Evolutionary conservation across 2,113 vertebrate species (phyloP), one percentile per base, ranked within the genome.

Genomic region (Pelecanoides urinatrix): DNA sequence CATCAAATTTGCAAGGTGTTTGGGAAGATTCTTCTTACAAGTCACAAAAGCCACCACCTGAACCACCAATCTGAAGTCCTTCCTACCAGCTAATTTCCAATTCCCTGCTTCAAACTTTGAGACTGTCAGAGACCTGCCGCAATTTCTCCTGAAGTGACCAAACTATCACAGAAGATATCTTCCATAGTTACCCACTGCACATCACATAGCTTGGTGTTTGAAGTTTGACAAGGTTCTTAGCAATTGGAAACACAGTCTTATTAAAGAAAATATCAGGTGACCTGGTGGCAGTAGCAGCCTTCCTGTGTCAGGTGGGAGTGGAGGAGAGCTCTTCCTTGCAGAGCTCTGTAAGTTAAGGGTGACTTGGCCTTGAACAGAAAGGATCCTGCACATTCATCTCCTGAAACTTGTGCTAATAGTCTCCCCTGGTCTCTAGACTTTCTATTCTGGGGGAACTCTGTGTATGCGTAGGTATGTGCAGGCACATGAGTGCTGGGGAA

Each of bases 401-500:
- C 53, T n/a, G n/a, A n/a, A n/a, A n/a, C n/a, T n/a, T 76, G 67
- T 47, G 9, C 12, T 10, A 34, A 52, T 9, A 62, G 34, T 68
- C 26, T 78, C 10, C 68, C 38, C 53, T 27, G 53, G 42, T 53
- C 45, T 36, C 27, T 21, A 27, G 34, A 18, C 27, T 21, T 58
- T 9, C 10, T 29, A 5, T 1, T 18, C 8, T 32, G 65, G 10
- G 58, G 65, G 45, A 86, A 2, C 32, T 36, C 27, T 22, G 50
- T 52, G 22, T 11, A 7, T 0, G 0, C 1, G 1, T 6, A 44
- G 13, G 18, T 23, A 40, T 1, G 4, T 32, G 84, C 76, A 89
- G 36, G 73, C 32, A 72, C 0, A 0, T 9, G 80, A 42, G 47
- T 5, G 2, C 47, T 67, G 47, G 32, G 63, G 56, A 32, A 61